Evolutionary conservation across 53 echinoderm and acorn worm species (phyloP).

Genomic region (Echinarachnius parma): DNA sequence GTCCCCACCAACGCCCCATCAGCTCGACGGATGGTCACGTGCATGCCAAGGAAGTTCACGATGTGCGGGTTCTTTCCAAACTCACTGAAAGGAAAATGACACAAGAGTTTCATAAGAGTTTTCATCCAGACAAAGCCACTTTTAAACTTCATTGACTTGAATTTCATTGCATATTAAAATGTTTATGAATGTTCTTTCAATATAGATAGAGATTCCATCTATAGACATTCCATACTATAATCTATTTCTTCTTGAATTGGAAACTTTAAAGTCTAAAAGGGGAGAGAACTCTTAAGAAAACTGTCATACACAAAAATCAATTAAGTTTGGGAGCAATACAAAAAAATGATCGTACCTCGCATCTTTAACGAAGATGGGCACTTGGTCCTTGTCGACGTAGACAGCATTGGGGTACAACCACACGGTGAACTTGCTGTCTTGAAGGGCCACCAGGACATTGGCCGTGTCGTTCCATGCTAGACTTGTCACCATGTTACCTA

Average conservation of each 20-base stretch:
- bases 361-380: constrained; percentile 81
- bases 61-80: constrained; percentile 97
- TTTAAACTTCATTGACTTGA: no score
- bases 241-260: no score
- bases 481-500: constrained; percentile 96
- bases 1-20: constrained; percentile 95
- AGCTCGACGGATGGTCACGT: constrained; percentile 88
- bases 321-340: neutral
- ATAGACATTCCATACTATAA: no score
- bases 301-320: no score
- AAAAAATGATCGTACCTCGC: constrained; percentile 86
- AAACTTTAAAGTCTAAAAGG: no score
- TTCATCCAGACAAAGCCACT: no score
- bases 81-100: constrained; percentile 53
- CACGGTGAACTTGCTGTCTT: constrained; percentile 86
- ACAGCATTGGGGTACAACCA: constrained; percentile 98
- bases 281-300: no score
- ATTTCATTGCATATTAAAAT: neutral
- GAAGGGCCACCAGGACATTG: constrained; percentile 88
- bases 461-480: constrained; percentile 86
- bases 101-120: no score
- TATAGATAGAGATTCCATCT: no score
- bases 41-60: constrained; percentile 85
- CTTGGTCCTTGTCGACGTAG: constrained; percentile 86
- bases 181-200: neutral